Evolutionary conservation across 2,797 vertebrate genomes (phyloP).

Genomic region (Tinamus major): DNA sequence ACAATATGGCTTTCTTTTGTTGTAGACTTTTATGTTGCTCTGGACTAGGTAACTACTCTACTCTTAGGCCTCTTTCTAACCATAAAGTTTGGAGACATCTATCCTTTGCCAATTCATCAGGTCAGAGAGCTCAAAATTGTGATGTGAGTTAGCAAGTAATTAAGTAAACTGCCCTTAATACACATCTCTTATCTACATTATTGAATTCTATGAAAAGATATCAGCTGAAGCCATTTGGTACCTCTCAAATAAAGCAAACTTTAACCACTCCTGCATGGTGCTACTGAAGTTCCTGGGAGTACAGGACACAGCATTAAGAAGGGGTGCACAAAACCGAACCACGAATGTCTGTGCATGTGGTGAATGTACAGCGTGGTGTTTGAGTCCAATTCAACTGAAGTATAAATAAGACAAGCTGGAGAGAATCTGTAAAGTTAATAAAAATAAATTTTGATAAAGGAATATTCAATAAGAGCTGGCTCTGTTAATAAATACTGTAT

Average conservation of each 20-base stretch:
- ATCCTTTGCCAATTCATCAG: not conserved
- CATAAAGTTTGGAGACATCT: not conserved
- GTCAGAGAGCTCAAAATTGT: not conserved
- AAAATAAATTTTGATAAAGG: not conserved
- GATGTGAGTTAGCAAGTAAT: accelerated
- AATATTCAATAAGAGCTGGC: not conserved
- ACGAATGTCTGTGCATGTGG: not conserved
- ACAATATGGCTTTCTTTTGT: accelerated
- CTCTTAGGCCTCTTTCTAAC: not conserved
- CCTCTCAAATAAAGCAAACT: not conserved
- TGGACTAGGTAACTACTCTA: accelerated
- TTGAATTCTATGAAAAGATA: not conserved
- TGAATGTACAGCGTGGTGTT: not conserved
- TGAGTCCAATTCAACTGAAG: not conserved
- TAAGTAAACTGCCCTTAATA: not conserved
- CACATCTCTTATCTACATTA: not conserved
- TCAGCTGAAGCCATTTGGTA: not conserved
- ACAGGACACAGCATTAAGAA: not conserved
- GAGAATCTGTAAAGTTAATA: not conserved
- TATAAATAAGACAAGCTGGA: not conserved
- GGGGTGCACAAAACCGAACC: not conserved
- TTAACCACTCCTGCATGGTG: accelerated
- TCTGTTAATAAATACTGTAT: not conserved
- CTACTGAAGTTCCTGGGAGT: not conserved
- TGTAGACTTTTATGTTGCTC: not conserved